Evolutionary conservation across 2,113 vertebrate species (phyloP), one percentile per base, ranked within the genome.

Genomic region (Phylloscopus trochilus): DNA sequence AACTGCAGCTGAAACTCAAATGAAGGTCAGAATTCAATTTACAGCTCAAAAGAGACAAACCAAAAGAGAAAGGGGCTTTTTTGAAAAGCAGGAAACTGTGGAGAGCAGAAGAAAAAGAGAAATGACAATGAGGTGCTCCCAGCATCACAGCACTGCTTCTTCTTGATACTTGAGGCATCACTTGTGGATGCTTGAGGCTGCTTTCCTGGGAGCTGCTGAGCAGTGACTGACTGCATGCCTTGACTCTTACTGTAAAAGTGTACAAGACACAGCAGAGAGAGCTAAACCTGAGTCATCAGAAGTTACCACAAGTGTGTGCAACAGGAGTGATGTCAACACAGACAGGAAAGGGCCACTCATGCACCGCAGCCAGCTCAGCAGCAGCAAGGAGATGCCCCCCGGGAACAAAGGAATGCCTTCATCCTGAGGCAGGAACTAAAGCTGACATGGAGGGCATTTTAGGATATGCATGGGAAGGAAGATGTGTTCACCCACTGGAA

Each of bases 371-470:
- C 68, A 86, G 70, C 52, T 41, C 46, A 31, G 41, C 35, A 37
- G 21, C 0, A 0, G 31, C 51, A n/a, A 53, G 53, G 30, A 69
- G 55, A 69, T 4, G 3, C 1, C 2, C 15, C 18, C 31, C 0
- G 0, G 43, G 23, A 20, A 76, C 28, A 26, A 33, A 60, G 46
- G 55, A 33, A 60, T 19, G 37, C 15, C 39, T 27, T 33, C 55
- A 46, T 5, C 31, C 63, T 13, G 33, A 77, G 33, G 63, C 37
- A 62, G 8, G 7, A 19, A 69, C 10, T 11, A 1, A 60, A 23
- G 55, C 7, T 86, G 52, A 23, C 24, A 47, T 0, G 1, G 66
- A 72, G 14, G 33, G 46, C 3, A 5, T 37, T 89, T 70, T 49
- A 20, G 24, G 70, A 89, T 53, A 26, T 84, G 75, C 30, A 35